Conservation (phyloP, 35 echinoderm and acorn worm genomes). For the Hemicentrotus pulcherrimus region DNA sequence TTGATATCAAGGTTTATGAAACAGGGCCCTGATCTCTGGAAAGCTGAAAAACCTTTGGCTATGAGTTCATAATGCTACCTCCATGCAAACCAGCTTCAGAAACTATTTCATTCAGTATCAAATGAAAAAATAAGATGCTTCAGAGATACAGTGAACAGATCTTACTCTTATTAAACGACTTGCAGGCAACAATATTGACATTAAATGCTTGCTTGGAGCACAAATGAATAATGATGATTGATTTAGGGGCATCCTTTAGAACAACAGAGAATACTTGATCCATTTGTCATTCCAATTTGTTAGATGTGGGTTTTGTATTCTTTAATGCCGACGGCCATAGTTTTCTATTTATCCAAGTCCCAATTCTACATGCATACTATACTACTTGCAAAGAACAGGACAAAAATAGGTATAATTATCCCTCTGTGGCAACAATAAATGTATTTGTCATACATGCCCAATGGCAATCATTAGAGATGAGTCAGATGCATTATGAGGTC, state of each 20-base stretch:
- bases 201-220: not conserved
- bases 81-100: too few species aligned
- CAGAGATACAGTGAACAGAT: too few species aligned
- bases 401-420: not conserved
- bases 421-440: not conserved
- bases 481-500: not conserved
- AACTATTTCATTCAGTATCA: too few species aligned
- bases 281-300: not conserved
- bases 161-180: too few species aligned
- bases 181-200: not conserved
- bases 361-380: not conserved
- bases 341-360: not conserved
- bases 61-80: too few species aligned
- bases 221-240: not conserved
- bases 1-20: too few species aligned
- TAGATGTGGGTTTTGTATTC: not conserved
- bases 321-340: not conserved
- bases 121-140: too few species aligned
- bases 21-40: too few species aligned
- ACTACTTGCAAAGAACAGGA: not conserved
- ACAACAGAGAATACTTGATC: not conserved
- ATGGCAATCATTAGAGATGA: not conserved
- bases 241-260: not conserved
- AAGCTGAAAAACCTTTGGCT: too few species aligned
- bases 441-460: not conserved